These are phyloP conservation scores for Hippasteria phrygiana DNA, from an alignment of 53 echinoderm and acorn worm genomes.

Conservation along the genomic window DNA sequence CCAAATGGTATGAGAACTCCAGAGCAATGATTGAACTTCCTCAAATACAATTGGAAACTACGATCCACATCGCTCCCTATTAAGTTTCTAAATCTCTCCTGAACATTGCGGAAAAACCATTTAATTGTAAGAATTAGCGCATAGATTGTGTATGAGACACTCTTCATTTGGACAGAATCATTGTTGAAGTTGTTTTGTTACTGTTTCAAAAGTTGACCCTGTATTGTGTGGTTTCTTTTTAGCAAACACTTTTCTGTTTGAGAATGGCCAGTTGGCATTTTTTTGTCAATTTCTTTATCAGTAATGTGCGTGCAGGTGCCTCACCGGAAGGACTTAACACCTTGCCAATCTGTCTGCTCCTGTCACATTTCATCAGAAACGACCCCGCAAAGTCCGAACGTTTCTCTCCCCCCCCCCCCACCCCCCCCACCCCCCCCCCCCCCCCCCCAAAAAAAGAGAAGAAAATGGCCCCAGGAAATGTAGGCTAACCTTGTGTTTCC, in stretches of 20 bases:
- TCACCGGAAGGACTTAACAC: constrained; percentile 48
- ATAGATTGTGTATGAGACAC: too few relatives aligned
- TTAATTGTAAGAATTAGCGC: not conserved
- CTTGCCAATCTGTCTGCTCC: not conserved
- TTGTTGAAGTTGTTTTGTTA: too few relatives aligned
- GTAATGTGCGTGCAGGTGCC: constrained; percentile 15
- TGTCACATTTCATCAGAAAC: constrained; percentile 21
- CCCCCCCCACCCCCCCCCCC: not conserved
- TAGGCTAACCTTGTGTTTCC: constrained; percentile 44
- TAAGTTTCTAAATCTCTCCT: not conserved
- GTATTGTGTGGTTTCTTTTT: too few relatives aligned
- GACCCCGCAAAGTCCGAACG: not conserved
- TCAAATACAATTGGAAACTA: not conserved
- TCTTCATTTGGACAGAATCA: too few relatives aligned
- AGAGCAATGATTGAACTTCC: not conserved
- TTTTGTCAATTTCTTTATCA: not conserved
- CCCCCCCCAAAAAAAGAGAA: too few relatives aligned
- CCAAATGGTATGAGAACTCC: not conserved
- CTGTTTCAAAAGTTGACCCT: too few relatives aligned
- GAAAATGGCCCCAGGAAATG: constrained; percentile 46
- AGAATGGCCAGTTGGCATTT: not conserved
- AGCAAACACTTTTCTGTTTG: too few relatives aligned
- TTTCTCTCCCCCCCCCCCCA: not conserved
- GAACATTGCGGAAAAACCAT: not conserved
- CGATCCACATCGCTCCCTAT: not conserved